Percentiles rank a stretch among this genome's conserved stretches.
phyloP scores from a whole-genome alignment of 1,140 invertebrate genomes.

The Chrysomallon squamiferum region DNA sequence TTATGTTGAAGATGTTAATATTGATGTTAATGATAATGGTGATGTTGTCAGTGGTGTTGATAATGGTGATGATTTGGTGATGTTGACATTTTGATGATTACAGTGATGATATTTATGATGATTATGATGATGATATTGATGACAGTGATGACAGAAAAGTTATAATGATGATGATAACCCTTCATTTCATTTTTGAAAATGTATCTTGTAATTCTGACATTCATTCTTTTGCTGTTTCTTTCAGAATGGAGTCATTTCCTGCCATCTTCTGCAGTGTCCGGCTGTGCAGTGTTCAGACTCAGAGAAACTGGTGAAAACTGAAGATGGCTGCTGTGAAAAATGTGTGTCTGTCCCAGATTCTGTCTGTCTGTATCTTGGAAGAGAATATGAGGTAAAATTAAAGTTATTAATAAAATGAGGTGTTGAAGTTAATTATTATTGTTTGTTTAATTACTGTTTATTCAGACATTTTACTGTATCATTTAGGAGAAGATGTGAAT shows the following conservation, averaged over 20 bases:
- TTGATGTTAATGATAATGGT: neutral
- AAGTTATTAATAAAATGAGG: too few species aligned
- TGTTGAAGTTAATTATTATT: too few species aligned
- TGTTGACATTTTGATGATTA: neutral
- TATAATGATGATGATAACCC: too few species aligned
- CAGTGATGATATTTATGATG: neutral
- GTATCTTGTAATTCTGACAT: too few species aligned
- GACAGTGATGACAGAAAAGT: too few species aligned
- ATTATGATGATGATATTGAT: too few species aligned
- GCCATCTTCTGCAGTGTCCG: slow-evolving; percentile 79
- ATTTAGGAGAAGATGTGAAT: too few species aligned
- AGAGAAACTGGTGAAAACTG: slow-evolving; percentile 71
- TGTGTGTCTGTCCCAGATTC: slow-evolving; percentile 45
- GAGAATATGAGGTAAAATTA: slow-evolving; percentile 44
- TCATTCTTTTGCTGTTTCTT: too few species aligned
- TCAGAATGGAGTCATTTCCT: slow-evolving; percentile 75
- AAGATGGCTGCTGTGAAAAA: slow-evolving; percentile 79
- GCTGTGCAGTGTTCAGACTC: slow-evolving; percentile 77
- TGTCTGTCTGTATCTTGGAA: slow-evolving; percentile 44
- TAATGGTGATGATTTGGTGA: neutral
- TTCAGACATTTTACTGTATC: too few species aligned
- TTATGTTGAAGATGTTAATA: neutral
- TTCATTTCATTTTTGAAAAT: too few species aligned
- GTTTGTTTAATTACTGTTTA: too few species aligned
- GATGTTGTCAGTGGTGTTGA: neutral